Evolutionary conservation across 2,888 invertebrate species (phyloP), one percentile per base, ranked within the genome.

Genomic region (Operophtera brumata): DNA sequence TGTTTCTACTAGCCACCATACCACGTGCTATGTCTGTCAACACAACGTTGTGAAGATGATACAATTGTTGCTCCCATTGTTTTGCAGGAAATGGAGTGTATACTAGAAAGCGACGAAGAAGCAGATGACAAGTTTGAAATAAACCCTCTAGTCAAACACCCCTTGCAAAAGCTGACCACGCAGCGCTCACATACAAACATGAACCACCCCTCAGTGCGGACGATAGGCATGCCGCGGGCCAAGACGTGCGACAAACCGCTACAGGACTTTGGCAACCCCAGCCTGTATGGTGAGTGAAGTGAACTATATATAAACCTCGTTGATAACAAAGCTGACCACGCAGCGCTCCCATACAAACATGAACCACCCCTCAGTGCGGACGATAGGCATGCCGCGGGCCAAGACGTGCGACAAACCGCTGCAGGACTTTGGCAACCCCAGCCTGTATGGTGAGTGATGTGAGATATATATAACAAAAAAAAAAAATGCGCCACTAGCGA

Each of bases 41-140:
- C n/a, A n/a, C n/a, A n/a, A n/a, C n/a, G n/a, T n/a, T n/a, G n/a
- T n/a, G n/a, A n/a, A n/a, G n/a, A n/a, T n/a, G n/a, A n/a, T n/a
- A n/a, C n/a, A n/a, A n/a, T n/a, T n/a, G n/a, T n/a, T n/a, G n/a
- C n/a, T n/a, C n/a, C n/a, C n/a, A n/a, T n/a, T n/a, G 20, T 4
- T 20, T 54, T 44, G 1, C 77, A 93, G 93, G 93, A 94, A 77
- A 93, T 94, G 91, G 93, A 93, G 71, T 92, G 93, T 40, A 94
- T 94, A 62, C 87, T 92, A 66, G 94, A 94, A 69, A 92, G 92
- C 53, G 93, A 93, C 47, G 92, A 93, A 70, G 93, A 93, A 64
- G 84, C 72, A 1, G 92, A 92, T 42, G 92, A 93, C 54, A 92
- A 92, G 47, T 86, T 91, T 48, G 91, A 90, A 69, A 86, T 82